A percentile compares a stretch with the other conserved stretches of the same genome.
phyloP scores from a whole-genome alignment of 2,888 invertebrate species.

The Hyalella azteca region DNA sequence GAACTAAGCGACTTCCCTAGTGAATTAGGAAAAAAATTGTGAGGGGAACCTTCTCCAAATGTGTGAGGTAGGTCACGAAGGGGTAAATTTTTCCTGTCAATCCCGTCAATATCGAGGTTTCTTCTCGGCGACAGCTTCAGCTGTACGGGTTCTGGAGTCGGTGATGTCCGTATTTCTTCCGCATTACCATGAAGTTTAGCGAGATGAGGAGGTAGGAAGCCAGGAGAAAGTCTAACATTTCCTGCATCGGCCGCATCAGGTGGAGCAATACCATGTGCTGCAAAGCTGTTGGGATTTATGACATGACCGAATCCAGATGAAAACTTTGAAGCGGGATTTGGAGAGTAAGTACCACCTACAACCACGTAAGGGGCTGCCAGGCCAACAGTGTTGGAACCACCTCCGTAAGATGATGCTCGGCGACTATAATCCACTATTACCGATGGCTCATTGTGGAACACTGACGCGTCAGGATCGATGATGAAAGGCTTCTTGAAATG shows the following conservation, averaged over 20 bases:
- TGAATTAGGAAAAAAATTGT: slow-evolving; percentile 10
- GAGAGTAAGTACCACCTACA: slow-evolving; percentile 19
- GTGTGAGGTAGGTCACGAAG: slow-evolving; percentile 7
- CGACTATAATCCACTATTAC: slow-evolving; percentile 24
- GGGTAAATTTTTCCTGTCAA: slow-evolving; percentile 8
- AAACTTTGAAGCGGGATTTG: slow-evolving; percentile 17
- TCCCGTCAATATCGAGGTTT: neutral
- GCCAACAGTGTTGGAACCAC: neutral
- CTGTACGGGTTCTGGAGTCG: slow-evolving; percentile 17
- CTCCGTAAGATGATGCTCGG: neutral
- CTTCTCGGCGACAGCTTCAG: neutral
- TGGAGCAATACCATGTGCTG: slow-evolving; percentile 8
- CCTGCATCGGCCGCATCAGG: slow-evolving; percentile 9
- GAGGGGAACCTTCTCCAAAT: neutral
- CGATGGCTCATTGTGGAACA: slow-evolving; percentile 34
- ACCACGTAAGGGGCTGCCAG: slow-evolving; percentile 28
- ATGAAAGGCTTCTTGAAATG: neutral
- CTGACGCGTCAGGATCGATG: slow-evolving; percentile 30
- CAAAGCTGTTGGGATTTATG: neutral
- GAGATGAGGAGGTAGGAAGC: slow-evolving; percentile 17
- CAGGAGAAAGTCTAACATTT: slow-evolving; percentile 20
- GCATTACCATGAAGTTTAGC: slow-evolving; percentile 3
- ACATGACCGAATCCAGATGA: neutral
- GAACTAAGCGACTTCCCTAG: neutral
- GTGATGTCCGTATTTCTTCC: neutral